Base-by-base conservation (phyloP, 37 sponge, comb jelly and placozoan species). In the Spongilla lacustris region DNA sequence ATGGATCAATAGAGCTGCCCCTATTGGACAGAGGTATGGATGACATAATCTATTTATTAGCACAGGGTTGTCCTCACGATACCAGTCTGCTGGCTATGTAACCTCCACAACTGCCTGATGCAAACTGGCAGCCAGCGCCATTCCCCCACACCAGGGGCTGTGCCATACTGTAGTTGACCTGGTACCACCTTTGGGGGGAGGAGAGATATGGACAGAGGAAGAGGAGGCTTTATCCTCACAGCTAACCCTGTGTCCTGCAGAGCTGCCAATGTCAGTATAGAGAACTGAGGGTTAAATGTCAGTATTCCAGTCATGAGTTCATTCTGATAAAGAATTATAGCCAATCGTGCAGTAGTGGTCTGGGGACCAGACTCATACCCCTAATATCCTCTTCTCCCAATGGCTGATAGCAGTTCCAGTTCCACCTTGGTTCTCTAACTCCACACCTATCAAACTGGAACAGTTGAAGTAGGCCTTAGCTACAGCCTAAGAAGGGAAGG, bases 381-480 rank as follows among this genome's bases (percentile, higher is more conserved):
- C 92, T 12, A 91, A 68, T 25, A 91, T 74, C 46, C 96, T 90
- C 86, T 90, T 88, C 87, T 96, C 96, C 91, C 93, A 96, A 83
- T 96, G 96, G 35, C 75, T 84, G 36, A 87, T 32, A 0, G 38
- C 69, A 69, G 96, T 93, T 24, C 85, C 91, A 17, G 4, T 36
- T 0, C 86, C 91, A 25, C 96, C 96, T 85, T 96, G 93, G 79
- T 90, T 88, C 93, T 96, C 96, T 48, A 96, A 81, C 84, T 93
- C 93, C 36, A 87, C 87, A 24, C 96, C 96, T 33, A 21, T 37
- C 68, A 96, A 75, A 27, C 28, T 69, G 27, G 86, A 46, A 69
- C 93, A 96, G 74, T 81, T 72, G 71, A 96, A 96, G 75, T 96
- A 91, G 4, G 36, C 68, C 41, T 83, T 77, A 10, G 79, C 96